Evolutionary conservation across 2,888 invertebrate species (phyloP).

Genomic region (Stenichneumon culpator): DNA sequence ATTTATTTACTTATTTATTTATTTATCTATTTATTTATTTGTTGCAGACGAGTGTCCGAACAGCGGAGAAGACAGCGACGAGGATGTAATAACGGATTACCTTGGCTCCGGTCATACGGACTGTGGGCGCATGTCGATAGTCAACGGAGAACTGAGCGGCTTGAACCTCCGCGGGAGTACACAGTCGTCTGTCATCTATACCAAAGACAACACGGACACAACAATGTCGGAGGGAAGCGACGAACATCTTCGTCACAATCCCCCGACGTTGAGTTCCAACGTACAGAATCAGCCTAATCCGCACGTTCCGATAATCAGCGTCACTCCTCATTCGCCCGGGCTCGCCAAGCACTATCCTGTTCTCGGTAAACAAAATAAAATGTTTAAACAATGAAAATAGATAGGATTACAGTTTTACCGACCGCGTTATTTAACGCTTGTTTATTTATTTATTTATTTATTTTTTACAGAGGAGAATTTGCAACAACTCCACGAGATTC

Average conservation of each 20-base stretch:
- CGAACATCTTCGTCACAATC: slow-evolving; percentile 71
- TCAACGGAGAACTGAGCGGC: slow-evolving; percentile 74
- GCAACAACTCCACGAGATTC: slow-evolving; percentile 91
- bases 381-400: not conserved
- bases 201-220: slow-evolving; percentile 80
- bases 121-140: slow-evolving; percentile 78
- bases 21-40: slow-evolving; percentile 27
- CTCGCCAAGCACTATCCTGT: slow-evolving; percentile 89
- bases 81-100: slow-evolving; percentile 93
- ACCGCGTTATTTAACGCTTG: no score
- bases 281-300: slow-evolving; percentile 82
- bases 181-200: slow-evolving; percentile 76
- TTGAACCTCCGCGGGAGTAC: slow-evolving; percentile 76
- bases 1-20: not conserved
- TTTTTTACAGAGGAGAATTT: slow-evolving; percentile 89
- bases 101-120: slow-evolving; percentile 84
- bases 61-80: slow-evolving; percentile 91
- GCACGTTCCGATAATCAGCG: slow-evolving; percentile 94
- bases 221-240: slow-evolving; percentile 79
- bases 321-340: slow-evolving; percentile 95
- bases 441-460: no score
- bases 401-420: not conserved
- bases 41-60: slow-evolving; percentile 89
- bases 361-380: slow-evolving; percentile 84
- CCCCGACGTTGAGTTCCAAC: slow-evolving; percentile 75